Evolutionary conservation across 1,140 invertebrate genomes (phyloP), one percentile per base, ranked within the genome.

Genomic region (Drosophila sproati): DNA sequence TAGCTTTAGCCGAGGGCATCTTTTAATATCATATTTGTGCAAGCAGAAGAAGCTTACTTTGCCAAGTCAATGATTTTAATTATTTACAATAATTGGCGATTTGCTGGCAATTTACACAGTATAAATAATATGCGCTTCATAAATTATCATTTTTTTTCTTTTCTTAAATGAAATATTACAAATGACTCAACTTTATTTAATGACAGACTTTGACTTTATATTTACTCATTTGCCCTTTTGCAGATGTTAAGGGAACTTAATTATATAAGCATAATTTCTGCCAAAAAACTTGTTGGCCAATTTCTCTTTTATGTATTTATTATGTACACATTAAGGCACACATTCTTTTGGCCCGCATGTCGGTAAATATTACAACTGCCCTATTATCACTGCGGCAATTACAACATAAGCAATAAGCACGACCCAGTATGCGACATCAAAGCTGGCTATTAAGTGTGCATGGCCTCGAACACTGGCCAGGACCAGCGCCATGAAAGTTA

Each of bases 361-460:
- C 66, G 59, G 55, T 50, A 52, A n/a, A n/a, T 41, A 41, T 41
- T 71, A 59, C 57, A 78, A 29, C 66, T 71, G n/a, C 68, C 73
- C 56, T 74, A 73, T 83, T 74, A 56, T 78, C 52, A 82, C 66
- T 76, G 76, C 72, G 72, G 69, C 73, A 82, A 86, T 86, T 71
- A 82, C 79, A 63, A 56, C 43, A 66, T 61, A 48, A 61, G 35
- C 50, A 69, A 63, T 60, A 7, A 60, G 48, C 51, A 51, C 56
- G 54, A 48, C 43, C 64, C 54, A n/a, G 45, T 20, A 47, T 57
- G 39, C 60, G 60, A 87, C 78, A 82, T 87, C 78, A 87, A 86
- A 82, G 75, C 31, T 39, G 59, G 59, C 61, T 51, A 56, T 29
- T n/a, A 77, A 85, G 86, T 85, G 86, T 81, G 74, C 82, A 86